Percentiles rank a stretch among this genome's conserved stretches.
Conservation (phyloP, 2,113 vertebrate species). For the Mixornis gularis region DNA sequence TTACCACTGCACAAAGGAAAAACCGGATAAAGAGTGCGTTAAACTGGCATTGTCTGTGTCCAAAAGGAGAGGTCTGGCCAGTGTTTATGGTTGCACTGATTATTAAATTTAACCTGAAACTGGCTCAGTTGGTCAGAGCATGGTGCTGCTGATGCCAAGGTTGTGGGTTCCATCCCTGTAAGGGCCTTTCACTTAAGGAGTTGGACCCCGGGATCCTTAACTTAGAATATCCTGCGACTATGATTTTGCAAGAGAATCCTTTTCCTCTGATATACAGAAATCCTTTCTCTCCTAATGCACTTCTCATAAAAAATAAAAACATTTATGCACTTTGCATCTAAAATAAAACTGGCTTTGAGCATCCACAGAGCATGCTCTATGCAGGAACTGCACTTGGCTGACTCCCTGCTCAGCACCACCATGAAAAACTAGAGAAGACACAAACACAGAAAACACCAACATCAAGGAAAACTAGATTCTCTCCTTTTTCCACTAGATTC, state of each 20-base stretch:
- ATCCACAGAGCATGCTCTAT: rapidly evolving
- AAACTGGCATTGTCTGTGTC: background rate
- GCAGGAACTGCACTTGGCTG: background rate
- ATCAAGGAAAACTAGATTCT: background rate
- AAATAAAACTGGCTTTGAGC: background rate
- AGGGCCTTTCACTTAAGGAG: background rate
- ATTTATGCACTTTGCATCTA: background rate
- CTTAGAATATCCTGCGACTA: background rate
- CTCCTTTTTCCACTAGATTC: background rate
- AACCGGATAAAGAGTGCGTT: rapidly evolving
- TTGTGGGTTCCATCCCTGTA: background rate
- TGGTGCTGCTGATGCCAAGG: background rate
- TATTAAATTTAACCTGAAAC: background rate
- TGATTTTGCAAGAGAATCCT: background rate
- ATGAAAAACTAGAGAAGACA: background rate
- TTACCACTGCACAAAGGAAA: background rate
- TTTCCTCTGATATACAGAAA: background rate
- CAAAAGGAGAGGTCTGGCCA: background rate
- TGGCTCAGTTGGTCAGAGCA: background rate
- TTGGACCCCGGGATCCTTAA: background rate
- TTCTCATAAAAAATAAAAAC: background rate
- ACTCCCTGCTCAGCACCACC: background rate
- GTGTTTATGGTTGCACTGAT: background rate
- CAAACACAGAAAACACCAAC: background rate
- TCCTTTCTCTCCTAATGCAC: background rate